Conservation (phyloP, 2,113 vertebrate genomes). For the Entomyzon cyanotis region DNA sequence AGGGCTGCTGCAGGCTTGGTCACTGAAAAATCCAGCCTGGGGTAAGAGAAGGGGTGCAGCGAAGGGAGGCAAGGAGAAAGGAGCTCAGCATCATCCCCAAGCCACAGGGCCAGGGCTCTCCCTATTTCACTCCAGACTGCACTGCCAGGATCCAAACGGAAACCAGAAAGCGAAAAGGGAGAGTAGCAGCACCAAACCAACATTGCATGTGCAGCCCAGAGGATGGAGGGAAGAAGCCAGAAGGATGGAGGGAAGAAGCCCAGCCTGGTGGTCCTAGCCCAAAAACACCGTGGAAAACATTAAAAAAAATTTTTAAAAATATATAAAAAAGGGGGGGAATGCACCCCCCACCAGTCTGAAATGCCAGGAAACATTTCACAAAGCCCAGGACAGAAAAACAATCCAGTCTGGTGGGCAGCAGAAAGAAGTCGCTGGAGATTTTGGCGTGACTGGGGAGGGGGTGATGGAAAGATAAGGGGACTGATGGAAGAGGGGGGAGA, state of each 20-base stretch:
- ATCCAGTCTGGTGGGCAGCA: neutral
- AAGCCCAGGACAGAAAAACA: neutral
- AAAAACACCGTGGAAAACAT: fast-evolving
- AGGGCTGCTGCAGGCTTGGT: neutral
- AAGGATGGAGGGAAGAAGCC: neutral
- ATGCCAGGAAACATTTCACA: neutral
- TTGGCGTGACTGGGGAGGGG: fast-evolving
- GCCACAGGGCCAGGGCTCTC: neutral
- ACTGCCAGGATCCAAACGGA: neutral
- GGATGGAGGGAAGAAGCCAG: neutral
- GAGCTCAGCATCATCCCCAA: neutral
- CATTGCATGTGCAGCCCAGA: fast-evolving
- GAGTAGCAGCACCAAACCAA: neutral
- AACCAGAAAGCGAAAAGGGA: neutral
- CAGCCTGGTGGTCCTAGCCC: neutral
- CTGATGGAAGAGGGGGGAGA: neutral
- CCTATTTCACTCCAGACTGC: neutral
- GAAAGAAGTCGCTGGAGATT: neutral
- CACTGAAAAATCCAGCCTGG: neutral
- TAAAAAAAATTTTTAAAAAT: fast-evolving
- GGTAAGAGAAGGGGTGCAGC: neutral
- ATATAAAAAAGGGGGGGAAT: neutral
- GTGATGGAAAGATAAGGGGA: neutral
- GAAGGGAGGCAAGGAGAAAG: neutral
- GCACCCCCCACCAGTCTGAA: neutral